Evolutionary conservation across 92 coral and sea anemone species (phyloP).

Genomic region (Umimayanthus kanabou): DNA sequence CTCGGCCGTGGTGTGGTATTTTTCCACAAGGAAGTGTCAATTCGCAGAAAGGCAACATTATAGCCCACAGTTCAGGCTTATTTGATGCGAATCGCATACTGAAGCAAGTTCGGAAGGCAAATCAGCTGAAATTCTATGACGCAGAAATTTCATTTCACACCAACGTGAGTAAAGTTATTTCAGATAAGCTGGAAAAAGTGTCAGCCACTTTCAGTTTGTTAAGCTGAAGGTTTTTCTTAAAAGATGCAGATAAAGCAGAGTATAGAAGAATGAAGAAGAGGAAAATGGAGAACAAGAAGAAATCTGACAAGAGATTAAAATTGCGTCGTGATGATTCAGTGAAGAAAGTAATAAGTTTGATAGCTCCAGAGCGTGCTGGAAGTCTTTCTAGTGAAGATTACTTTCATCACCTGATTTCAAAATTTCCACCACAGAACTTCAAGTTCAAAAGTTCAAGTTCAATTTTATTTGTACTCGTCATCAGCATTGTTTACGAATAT

Average conservation of each 20-base stretch:
- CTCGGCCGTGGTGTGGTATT: too few species aligned
- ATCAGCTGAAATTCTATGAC: conserved; percentile 20
- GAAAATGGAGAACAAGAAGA: too few species aligned
- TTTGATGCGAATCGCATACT: conserved; percentile 5
- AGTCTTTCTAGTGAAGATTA: too few species aligned
- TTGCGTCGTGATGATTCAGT: too few species aligned
- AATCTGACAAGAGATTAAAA: too few species aligned
- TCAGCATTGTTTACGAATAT: too few species aligned
- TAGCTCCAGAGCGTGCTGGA: too few species aligned
- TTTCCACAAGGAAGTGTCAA: neutral
- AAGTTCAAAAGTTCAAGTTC: too few species aligned
- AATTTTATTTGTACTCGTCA: too few species aligned
- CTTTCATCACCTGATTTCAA: too few species aligned
- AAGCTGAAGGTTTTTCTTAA: neutral
- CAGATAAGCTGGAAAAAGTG: conserved; percentile 39
- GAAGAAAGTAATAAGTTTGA: too few species aligned
- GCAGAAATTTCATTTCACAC: conserved; percentile 18
- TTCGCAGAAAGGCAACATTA: conserved; percentile 29
- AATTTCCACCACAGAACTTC: too few species aligned
- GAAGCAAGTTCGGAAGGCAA: conserved; percentile 22
- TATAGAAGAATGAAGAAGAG: neutral
- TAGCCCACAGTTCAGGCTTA: conserved; percentile 16
- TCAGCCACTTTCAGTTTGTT: conserved; percentile 32
- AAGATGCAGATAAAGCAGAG: conserved; percentile 32
- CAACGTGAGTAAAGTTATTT: conserved; percentile 18